Conservation (phyloP, 2,888 invertebrate species). For the Rhogogaster chlorosoma region DNA sequence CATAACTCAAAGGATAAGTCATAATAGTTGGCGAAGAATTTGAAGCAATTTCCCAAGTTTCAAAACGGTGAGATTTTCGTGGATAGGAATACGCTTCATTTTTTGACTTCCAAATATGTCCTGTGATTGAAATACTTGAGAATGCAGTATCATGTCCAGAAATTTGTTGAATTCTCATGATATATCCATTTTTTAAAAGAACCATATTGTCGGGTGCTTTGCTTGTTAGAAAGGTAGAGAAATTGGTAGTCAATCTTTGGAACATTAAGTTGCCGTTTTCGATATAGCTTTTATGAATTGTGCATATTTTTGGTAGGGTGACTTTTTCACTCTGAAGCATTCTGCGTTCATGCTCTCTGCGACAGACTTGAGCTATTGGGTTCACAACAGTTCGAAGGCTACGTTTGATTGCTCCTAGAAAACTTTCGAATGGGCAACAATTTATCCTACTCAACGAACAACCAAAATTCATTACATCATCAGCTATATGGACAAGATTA, state of each 20-base stretch:
- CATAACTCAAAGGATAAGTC: constrained; percentile 27
- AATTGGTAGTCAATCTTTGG: not conserved
- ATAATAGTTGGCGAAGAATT: not conserved
- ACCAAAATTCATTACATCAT: constrained; percentile 42
- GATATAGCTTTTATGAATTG: constrained; percentile 25
- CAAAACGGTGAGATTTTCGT: not conserved
- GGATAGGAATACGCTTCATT: not conserved
- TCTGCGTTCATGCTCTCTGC: constrained; percentile 34
- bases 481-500: constrained; percentile 48
- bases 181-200: constrained; percentile 7
- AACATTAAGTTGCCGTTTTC: not conserved
- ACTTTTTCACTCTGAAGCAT: constrained; percentile 16
- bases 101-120: constrained; percentile 17
- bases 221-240: not conserved
- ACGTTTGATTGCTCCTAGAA: constrained; percentile 42
- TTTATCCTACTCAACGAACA: constrained; percentile 38
- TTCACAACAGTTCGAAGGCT: constrained; percentile 22
- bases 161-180: constrained; percentile 18
- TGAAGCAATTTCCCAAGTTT: not conserved
- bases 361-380: constrained; percentile 36
- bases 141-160: constrained; percentile 4
- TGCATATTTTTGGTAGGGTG: not conserved
- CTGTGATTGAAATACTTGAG: constrained; percentile 2
- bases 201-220: constrained; percentile 37
- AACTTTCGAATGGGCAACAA: constrained; percentile 41